phyloP scores from a whole-genome alignment of 2,797 vertebrate genomes.

The Buceros bicornis region DNA sequence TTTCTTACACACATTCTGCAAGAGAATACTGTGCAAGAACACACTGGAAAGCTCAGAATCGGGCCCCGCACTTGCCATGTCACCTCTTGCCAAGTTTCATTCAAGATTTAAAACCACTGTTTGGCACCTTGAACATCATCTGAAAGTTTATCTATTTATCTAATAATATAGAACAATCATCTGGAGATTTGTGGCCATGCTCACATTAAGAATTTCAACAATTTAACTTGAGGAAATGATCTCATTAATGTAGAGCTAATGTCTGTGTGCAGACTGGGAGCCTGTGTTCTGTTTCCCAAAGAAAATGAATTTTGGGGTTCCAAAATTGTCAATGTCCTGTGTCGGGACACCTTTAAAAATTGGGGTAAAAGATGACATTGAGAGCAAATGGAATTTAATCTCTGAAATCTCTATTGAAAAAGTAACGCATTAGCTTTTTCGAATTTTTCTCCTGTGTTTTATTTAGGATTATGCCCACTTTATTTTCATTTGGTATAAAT shows the following conservation, averaged over 20 bases:
- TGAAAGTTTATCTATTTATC: neutral
- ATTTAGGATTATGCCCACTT: neutral
- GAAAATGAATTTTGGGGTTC: neutral
- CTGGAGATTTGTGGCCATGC: neutral
- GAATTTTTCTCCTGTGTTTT: neutral
- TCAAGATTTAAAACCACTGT: neutral
- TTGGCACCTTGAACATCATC: neutral
- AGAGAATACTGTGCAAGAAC: neutral
- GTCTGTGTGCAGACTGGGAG: neutral
- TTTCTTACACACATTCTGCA: fast-evolving
- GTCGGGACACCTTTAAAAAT: neutral
- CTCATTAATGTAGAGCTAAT: neutral
- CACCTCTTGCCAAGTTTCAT: no score
- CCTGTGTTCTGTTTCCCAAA: neutral
- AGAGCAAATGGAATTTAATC: neutral
- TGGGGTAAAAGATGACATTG: neutral
- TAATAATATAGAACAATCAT: neutral
- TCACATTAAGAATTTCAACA: neutral
- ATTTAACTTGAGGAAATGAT: neutral
- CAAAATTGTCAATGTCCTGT: neutral
- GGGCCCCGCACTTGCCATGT: neutral
- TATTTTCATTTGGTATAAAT: neutral
- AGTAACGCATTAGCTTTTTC: neutral
- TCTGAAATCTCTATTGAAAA: neutral
- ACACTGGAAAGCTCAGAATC: neutral